These are phyloP conservation scores for Daphoenositta chrysoptera DNA, from an alignment of 2,113 vertebrate genomes.

Conservation along the genomic window DNA sequence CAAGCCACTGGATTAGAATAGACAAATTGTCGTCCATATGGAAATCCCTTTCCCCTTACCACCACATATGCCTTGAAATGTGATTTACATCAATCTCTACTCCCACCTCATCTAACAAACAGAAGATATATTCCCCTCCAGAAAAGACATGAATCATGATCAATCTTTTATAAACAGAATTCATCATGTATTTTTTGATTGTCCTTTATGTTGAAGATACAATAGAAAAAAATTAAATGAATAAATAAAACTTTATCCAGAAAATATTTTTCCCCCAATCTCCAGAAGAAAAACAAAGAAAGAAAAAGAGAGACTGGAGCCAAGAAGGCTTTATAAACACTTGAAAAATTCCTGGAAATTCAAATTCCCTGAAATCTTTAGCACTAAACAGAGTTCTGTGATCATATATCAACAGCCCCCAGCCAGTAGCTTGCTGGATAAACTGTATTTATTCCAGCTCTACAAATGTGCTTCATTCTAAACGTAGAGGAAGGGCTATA, in stretches of 20 bases:
- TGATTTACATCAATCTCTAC: slow-evolving; percentile 2
- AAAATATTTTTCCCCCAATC: background rate
- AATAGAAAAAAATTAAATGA: background rate
- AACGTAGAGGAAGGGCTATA: background rate
- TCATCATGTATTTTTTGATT: background rate
- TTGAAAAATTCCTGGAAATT: background rate
- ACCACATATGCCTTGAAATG: slow-evolving; percentile 22
- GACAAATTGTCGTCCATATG: slow-evolving; percentile 6
- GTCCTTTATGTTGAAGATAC: background rate
- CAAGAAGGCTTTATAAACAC: background rate
- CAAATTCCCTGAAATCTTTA: background rate
- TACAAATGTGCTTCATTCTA: background rate
- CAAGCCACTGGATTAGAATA: slow-evolving; percentile 2
- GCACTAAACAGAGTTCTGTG: background rate
- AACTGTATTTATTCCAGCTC: background rate
- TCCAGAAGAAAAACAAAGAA: background rate
- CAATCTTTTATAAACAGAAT: background rate
- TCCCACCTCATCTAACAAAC: slow-evolving; percentile 23
- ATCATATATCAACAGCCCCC: background rate
- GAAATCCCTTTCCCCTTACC: slow-evolving; percentile 15
- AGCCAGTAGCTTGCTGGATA: background rate
- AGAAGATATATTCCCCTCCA: background rate
- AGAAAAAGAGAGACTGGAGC: background rate
- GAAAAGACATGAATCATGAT: background rate
- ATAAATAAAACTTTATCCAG: fast-evolving